Evolutionary conservation across 2,888 invertebrate genomes (phyloP).

Genomic region (Apoderus coryli): DNA sequence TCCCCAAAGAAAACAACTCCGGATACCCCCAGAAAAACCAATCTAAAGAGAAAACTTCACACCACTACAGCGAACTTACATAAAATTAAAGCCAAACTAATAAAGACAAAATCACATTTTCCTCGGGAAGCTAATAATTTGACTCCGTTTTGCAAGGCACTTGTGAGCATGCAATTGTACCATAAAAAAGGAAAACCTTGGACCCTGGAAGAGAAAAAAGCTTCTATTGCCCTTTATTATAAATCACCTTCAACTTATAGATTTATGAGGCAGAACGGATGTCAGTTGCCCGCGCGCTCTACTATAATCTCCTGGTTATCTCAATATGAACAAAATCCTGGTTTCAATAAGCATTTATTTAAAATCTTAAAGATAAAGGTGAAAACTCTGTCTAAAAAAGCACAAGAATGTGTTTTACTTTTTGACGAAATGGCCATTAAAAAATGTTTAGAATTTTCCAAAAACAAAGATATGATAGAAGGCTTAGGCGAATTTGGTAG

Average conservation of each 20-base stretch:
- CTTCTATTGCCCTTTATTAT: constrained; percentile 21
- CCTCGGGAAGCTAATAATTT: too few relatives aligned
- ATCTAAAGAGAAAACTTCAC: too few relatives aligned
- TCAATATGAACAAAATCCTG: constrained; percentile 1
- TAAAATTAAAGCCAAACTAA: too few relatives aligned
- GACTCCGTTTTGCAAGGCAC: constrained; percentile 2
- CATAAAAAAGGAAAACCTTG: constrained; percentile 16
- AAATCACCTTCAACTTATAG: constrained; percentile 21
- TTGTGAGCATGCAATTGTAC: constrained; percentile 14
- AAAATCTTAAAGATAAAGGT: constrained; percentile 3
- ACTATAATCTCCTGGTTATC: too few relatives aligned
- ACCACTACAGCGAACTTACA: too few relatives aligned
- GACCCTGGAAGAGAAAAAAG: constrained; percentile 19
- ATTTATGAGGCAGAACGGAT: constrained; percentile 14
- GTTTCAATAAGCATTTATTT: constrained; percentile 5
- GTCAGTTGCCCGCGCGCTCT: constrained; percentile 15
- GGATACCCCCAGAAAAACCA: too few relatives aligned
- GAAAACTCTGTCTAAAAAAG: constrained; percentile 16
- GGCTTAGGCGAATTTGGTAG: too few relatives aligned
- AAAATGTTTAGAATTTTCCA: constrained; percentile 11
- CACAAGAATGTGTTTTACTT: constrained; percentile 15
- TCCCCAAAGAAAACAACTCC: too few relatives aligned
- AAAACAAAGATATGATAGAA: constrained; percentile 11
- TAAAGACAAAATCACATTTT: too few relatives aligned
- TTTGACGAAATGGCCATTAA: constrained; percentile 19